Evolutionary conservation across 2,888 invertebrate genomes (phyloP), one percentile per base, ranked within the genome.

Genomic region (Campoletis raptor): DNA sequence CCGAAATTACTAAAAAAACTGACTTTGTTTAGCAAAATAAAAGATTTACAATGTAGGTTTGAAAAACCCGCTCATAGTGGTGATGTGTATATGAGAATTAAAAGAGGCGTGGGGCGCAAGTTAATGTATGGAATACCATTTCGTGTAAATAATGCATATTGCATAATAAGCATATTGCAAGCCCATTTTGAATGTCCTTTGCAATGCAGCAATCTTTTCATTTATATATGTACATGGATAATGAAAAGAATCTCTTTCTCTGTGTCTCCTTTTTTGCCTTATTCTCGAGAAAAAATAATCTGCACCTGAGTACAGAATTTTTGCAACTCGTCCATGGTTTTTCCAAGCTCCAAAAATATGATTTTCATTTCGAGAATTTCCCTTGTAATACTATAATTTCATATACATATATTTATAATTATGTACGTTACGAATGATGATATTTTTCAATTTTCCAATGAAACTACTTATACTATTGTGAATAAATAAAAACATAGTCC

Each of bases 371-470:
- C 54, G 40, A 70, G n/a, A 45, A 66, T 77, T 10, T 30, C 21
- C 40, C 36, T 61, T 69, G 8, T 69, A 82, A 82, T 82, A 82
- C 82, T 82, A 82, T 48, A n/a, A 69, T 37, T 76, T 82, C 82
- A 69, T 76, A 76, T 82, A 82, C 57, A 81, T 37, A 24, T 36
- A 74, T 66, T 73, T 72, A 64, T 61, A 64, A 52, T 48, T 42
- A 64, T 45, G 69, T 61, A 24, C 36, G 64, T 52, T 12, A n/a
- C 24, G 24, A 5, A 45, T 64, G 45, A 6, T 21, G 15, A 54
- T 24, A 69, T 30, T 73, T n/a, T n/a, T 0, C 9, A 78, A n/a
- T 66, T 66, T n/a, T 30, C 15, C 12, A 77, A 30, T 64, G 57
- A 57, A 57, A 24, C 57, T 57, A 57, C 57, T 57, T 69, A 40